Conservation (phyloP, 2,113 vertebrate species). For the Dendropsophus ebraccatus region DNA sequence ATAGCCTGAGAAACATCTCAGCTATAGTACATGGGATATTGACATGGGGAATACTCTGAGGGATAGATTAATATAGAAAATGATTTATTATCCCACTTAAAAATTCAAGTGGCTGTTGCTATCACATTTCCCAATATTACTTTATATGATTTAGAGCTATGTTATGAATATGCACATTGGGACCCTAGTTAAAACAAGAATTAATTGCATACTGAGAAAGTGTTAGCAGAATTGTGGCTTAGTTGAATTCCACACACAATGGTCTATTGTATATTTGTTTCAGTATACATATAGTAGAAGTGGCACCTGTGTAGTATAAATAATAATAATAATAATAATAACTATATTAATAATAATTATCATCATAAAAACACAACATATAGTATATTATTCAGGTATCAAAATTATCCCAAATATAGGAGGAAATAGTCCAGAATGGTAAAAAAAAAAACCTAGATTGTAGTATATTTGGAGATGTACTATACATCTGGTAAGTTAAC, state of each 20-base stretch:
- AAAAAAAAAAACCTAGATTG: too few species aligned
- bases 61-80: constrained; percentile 50
- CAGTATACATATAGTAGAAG: background rate
- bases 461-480: too few species aligned
- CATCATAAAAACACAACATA: too few species aligned
- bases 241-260: constrained; percentile 14
- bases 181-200: constrained; percentile 52
- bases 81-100: constrained; percentile 55
- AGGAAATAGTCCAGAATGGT: too few species aligned
- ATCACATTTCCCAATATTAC: constrained; percentile 53
- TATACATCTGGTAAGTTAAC: too few species aligned
- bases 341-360: too few species aligned
- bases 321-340: background rate
- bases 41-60: constrained; percentile 48
- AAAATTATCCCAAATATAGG: too few species aligned
- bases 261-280: background rate
- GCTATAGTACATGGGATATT: constrained; percentile 16
- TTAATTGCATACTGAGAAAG: constrained; percentile 46
- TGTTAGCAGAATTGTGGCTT: constrained; percentile 34
- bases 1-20: constrained; percentile 17
- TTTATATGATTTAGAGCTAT: constrained; percentile 56
- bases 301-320: too few species aligned
- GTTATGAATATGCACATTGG: constrained; percentile 54
- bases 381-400: too few species aligned
- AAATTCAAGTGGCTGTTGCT: constrained; percentile 49